Evolutionary conservation across 2,113 vertebrate species (phyloP).

Genomic region (Leptobrachium leishanense): DNA sequence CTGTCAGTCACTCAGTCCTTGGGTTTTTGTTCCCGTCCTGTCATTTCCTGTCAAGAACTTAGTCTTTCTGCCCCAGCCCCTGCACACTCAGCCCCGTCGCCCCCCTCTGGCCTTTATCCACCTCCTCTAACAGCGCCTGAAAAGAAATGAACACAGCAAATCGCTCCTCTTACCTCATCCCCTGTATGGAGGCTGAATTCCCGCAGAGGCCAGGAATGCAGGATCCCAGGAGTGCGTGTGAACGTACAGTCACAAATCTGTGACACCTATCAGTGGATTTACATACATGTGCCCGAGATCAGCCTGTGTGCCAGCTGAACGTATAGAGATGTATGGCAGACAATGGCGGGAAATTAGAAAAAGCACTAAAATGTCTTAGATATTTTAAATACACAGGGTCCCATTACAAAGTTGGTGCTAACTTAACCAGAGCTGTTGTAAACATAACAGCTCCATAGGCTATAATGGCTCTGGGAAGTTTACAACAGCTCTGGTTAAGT

Average conservation of each 20-base stretch:
- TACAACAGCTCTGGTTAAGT: no score
- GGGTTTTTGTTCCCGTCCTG: conserved; percentile 41
- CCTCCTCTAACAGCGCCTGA: not conserved
- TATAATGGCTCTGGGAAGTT: no score
- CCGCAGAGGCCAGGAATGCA: conserved; percentile 14
- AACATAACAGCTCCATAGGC: no score
- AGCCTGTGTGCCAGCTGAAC: no score
- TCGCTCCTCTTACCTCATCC: conserved; percentile 42
- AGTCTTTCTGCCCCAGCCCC: conserved; percentile 13
- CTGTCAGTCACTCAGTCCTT: conserved; percentile 21
- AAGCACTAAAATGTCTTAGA: no score
- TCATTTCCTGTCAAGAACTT: conserved; percentile 46
- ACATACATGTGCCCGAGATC: no score
- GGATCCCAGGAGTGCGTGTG: conserved; percentile 1
- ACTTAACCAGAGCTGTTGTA: no score
- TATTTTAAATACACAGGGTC: no score
- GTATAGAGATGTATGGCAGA: no score
- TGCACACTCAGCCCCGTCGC: not conserved
- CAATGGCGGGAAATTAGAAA: no score
- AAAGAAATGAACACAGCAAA: conserved; percentile 18
- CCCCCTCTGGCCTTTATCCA: not conserved
- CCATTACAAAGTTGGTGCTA: no score
- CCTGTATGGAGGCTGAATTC: conserved; percentile 6
- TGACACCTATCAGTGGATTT: no score
- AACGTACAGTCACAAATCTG: not conserved